Base-by-base conservation (phyloP, 37 sponge, comb jelly and placozoan species). In the Theonella swinhoei region DNA sequence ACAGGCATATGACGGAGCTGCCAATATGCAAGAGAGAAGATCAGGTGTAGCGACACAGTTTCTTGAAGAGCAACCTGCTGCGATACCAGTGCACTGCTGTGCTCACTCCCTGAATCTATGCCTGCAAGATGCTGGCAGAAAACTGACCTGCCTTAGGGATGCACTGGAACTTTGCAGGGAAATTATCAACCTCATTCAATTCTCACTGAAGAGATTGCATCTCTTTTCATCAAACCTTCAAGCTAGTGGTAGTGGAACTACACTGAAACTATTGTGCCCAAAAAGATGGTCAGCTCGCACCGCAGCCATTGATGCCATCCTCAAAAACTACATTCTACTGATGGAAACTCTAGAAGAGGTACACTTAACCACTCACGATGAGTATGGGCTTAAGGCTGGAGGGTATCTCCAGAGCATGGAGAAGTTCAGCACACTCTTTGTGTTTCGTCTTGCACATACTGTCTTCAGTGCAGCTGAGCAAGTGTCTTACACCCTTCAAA, bases 1-100 rank as follows among this genome's bases (percentile, higher is more conserved):
- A 24, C 81, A 86, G 59, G 91, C 81, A 63, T 88, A 83, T 40
- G 83, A 88, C 76, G 84, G 89, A 34, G 78, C 89, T 37, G 83
- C 83, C 17, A 80, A 80, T 32, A 89, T 89, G 85, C 62, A 68
- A 19, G 90, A 75, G 0, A 69, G 37, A 74, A 54, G 47, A 79
- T n/a, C 69, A 42, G 90, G 90, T 65, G 79, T 89, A 58, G 84
- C 85, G 7, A 62, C 90, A 42, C 31, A 70, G 37, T 24, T 89
- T 78, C 37, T 25, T 23, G 29, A 42, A 37, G 84, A 83, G 36
- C 20, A 74, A 24, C 84, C 84, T 77, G 80, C 84, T 33, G 90
- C 90, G 9, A 31, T 89, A 28, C 64, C 77, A 59, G 75, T 89
- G 8, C 90, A 89, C 41, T 89, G 90, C 37, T 74, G 47, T 61